Base-by-base conservation (phyloP, 2,113 vertebrate species). In the Leptosomus discolor region DNA sequence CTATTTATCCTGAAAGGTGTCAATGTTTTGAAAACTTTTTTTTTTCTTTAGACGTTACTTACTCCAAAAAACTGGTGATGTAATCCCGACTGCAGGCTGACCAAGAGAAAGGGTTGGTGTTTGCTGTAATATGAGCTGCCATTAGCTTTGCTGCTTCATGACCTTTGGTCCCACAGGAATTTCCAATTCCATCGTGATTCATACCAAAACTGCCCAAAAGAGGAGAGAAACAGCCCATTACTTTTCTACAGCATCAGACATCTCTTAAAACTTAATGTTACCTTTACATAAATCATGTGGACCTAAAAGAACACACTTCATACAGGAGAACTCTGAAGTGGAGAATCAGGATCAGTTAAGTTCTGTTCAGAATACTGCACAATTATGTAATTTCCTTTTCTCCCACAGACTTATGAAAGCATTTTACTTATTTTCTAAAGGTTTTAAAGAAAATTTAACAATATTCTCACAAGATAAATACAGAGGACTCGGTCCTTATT, bases 21-120 rank as follows among this genome's bases (percentile, higher is more conserved):
- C 37, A 88, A 76, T 48, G 97, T 97, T 93, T 97, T 65, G 30
- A 96, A 90, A 97, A 97, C 67, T 95, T 95, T 95, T 96, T 94
- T 97, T 46, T 46, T 46, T 46, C 95, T 96, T 96, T 81, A 95
- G 91, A 98, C 70, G 91, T 97, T 98, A 99, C 99, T 99, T 99
- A 99, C 99, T 99, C 99, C 88, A 99, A 99, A 97, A 99, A 99
- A 98, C 99, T 99, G 98, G 99, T 99, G 98, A 99, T 99, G 97
- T 99, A 99, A 98, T 99, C 99, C 94, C 99, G 99, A 98, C 99
- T 99, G 98, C 99, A 99, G 94, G 99, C 98, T 53, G 99, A 99
- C 99, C 99, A 99, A 97, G 99, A 99, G 98, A 99, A 99, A 39
- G 99, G 99, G 97, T 99, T 99, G 98, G 99, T 99, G 98, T 99